Base-by-base conservation (phyloP, 2,113 vertebrate genomes). In the Mionectes macconnelli region DNA sequence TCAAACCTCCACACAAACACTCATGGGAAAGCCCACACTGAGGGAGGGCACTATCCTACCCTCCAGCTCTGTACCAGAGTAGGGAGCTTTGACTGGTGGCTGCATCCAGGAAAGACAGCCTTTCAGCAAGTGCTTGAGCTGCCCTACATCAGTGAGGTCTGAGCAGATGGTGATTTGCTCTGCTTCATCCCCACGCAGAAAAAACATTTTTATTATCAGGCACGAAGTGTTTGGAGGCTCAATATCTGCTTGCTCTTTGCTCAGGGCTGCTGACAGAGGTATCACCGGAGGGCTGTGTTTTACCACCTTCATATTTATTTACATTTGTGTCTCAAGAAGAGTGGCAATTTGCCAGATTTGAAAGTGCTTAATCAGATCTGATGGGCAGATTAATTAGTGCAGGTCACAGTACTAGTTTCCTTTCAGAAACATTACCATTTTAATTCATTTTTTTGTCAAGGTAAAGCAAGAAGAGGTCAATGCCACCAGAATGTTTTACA, bases 291-390 rank as follows among this genome's bases (percentile, higher is more conserved):
- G 47, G 47, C 23, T 69, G n/a, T n/a, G 57, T 81, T 91, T 69
- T 92, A 76, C 80, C 87, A 83, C 63, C 37, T 91, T 74, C 5
- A 3, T 76, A 80, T 93, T 93, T 93, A 93, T 94, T 95, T 90
- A 88, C 40, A 84, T 92, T 91, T 89, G 74, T 87, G 77, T 72
- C 77, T 92, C 85, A 69, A 87, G 89, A 87, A 94, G 75, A 81
- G 56, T 86, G 94, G 97, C 87, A 84, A 80, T 95, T 96, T 93
- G 95, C 96, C 94, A 95, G 87, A 40, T 89, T 75, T 88, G 86
- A 81, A 96, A 90, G 62, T 85, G 89, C 94, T 97, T 95, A 85
- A 86, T 92, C 63, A 24, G 85, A 96, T 89, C 40, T 69, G 93
- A 96, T 87, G 73, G 75, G 66, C 70, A 72, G 67, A 62, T 78